Evolutionary conservation across 2,113 vertebrate species (phyloP).

Genomic region (Sylvia atricapilla): DNA sequence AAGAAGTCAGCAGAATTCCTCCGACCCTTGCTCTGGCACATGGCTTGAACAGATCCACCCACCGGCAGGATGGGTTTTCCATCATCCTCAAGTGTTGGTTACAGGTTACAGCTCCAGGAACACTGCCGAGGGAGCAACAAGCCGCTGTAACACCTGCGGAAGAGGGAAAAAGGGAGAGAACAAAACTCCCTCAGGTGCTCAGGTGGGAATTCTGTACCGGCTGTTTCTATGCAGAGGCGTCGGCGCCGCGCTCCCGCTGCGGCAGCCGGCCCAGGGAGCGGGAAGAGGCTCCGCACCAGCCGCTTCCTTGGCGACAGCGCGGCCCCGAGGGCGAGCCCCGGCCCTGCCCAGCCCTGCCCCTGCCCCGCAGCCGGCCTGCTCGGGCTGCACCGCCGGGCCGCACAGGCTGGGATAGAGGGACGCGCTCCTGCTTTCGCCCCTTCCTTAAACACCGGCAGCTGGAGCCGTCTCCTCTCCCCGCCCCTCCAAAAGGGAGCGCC

Average conservation of each 20-base stretch:
- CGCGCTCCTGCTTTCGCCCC: fast-evolving
- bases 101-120: background rate
- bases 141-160: background rate
- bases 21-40: background rate
- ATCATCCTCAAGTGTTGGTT: background rate
- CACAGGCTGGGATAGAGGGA: fast-evolving
- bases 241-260: fast-evolving
- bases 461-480: fast-evolving
- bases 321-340: background rate
- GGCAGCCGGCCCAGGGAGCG: background rate
- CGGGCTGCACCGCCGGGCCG: background rate
- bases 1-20: background rate
- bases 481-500: fast-evolving
- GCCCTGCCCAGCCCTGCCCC: background rate
- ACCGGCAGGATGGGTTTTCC: background rate
- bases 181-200: background rate
- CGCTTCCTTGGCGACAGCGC: background rate
- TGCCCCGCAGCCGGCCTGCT: background rate
- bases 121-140: background rate
- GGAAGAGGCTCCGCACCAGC: background rate
- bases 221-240: fast-evolving
- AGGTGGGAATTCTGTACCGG: fast-evolving
- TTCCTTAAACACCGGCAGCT: background rate
- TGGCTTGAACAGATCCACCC: background rate
- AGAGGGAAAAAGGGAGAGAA: too few relatives aligned